Evolutionary conservation across 2,888 invertebrate genomes (phyloP).

Genomic region (Apamea monoglypha): DNA sequence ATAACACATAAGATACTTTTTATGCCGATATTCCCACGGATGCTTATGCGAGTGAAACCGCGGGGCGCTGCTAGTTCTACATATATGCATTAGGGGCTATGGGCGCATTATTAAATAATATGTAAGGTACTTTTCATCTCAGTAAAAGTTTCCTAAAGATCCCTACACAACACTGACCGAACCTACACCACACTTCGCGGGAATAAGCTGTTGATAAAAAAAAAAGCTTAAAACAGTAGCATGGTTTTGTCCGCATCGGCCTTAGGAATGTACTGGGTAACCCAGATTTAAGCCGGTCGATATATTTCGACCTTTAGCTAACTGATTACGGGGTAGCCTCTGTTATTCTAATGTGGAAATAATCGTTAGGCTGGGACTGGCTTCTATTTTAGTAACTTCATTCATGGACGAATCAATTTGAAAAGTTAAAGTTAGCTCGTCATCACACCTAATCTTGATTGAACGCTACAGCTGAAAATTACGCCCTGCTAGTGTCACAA

Average conservation of each 20-base stretch:
- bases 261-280: conserved; percentile 70
- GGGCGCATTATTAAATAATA: not conserved
- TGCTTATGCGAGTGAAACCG: too few species aligned
- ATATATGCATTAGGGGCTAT: not conserved
- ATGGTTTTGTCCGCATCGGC: conserved; percentile 55
- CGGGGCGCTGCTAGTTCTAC: not conserved
- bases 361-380: not conserved
- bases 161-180: too few species aligned
- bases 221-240: conserved; percentile 21
- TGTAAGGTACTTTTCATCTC: not conserved
- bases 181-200: not conserved
- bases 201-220: conserved; percentile 1
- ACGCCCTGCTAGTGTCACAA: not conserved
- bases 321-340: conserved; percentile 45
- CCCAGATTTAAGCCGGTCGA: conserved; percentile 73
- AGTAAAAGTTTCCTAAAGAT: not conserved
- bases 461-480: not conserved
- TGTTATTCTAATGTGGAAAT: conserved; percentile 33
- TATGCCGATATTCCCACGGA: too few species aligned
- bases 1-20: too few species aligned
- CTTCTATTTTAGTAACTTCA: not conserved
- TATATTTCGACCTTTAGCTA: conserved; percentile 70
- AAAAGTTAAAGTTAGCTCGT: not conserved
- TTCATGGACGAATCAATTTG: not conserved
- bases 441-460: not conserved